Conservation (phyloP, 2,888 invertebrate species). For the Mesorhabditis belari region DNA sequence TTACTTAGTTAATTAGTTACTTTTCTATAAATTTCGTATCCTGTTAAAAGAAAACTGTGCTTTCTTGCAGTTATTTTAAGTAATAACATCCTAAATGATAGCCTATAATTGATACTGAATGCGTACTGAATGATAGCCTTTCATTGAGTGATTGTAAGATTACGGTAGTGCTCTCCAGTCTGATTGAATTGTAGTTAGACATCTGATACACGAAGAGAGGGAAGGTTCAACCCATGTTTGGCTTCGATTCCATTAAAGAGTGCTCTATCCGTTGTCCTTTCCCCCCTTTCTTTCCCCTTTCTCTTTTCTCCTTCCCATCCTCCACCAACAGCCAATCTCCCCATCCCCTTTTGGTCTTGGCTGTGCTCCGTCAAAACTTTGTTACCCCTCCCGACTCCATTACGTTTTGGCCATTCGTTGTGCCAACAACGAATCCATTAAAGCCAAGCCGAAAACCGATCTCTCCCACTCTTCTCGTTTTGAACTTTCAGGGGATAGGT, state of each 20-base stretch:
- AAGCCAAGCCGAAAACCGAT: background rate
- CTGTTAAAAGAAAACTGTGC: no score
- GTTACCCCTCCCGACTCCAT: background rate
- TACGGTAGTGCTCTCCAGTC: no score
- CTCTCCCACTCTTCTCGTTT: background rate
- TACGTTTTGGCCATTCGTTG: background rate
- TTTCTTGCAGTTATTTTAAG: no score
- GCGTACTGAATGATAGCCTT: no score
- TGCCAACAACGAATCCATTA: background rate
- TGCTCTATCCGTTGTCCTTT: background rate
- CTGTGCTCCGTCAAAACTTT: background rate
- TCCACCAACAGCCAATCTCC: background rate
- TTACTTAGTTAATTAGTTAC: no score
- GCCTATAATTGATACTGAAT: no score
- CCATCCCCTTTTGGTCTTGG: background rate
- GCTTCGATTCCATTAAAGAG: background rate
- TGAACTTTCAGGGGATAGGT: no score
- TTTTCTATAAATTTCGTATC: no score
- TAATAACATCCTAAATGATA: no score
- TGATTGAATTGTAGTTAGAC: no score
- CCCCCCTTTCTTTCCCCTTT: background rate
- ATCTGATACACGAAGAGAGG: background rate
- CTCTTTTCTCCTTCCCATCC: background rate
- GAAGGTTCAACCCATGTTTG: background rate
- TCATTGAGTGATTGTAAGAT: no score